Base-by-base conservation (phyloP, 2,888 invertebrate species). In the Baronia brevicornis region DNA sequence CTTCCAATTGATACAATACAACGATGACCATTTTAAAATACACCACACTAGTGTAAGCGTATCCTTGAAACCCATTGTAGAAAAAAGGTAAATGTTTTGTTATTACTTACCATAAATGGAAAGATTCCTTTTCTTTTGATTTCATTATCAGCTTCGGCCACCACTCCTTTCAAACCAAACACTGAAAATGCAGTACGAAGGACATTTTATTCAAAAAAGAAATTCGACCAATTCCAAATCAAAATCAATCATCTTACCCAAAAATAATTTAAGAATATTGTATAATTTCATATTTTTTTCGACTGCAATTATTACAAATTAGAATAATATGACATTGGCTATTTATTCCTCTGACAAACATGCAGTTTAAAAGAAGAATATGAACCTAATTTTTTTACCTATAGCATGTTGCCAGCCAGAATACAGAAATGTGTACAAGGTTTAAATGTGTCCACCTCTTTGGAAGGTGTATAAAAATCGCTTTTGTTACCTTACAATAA, bases 361-460 rank as follows among this genome's bases (percentile, higher is more conserved):
- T 40, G 38, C n/a, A n/a, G n/a, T 49, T 77, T 74, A 59, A 78
- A 79, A 73, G 69, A 73, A 66, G 79, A 79, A 77, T 66, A 36
- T 20, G 11, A 37, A 27, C 37, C 41, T 28, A 38, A 38, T 38
- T 47, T 48, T 38, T 38, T 24, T 10, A 21, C 25, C 23, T 30
- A 13, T 29, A n/a, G 29, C 18, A 15, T n/a, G n/a, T n/a, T n/a
- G n/a, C 14, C 8, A 24, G 36, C 36, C 36, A 31, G 36, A 31
- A 19, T n/a, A n/a, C n/a, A n/a, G n/a, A n/a, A n/a, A n/a, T n/a
- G n/a, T n/a, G n/a, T n/a, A n/a, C n/a, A n/a, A n/a, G n/a, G n/a
- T n/a, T n/a, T n/a, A n/a, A n/a, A n/a, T n/a, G n/a, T n/a, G n/a
- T n/a, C n/a, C 7, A 20, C n/a, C 10, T 26, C 20, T 26, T 5